These are phyloP conservation scores for Drosophila asahinai DNA, from an alignment of 1,140 invertebrate genomes.

Conservation along the genomic window DNA sequence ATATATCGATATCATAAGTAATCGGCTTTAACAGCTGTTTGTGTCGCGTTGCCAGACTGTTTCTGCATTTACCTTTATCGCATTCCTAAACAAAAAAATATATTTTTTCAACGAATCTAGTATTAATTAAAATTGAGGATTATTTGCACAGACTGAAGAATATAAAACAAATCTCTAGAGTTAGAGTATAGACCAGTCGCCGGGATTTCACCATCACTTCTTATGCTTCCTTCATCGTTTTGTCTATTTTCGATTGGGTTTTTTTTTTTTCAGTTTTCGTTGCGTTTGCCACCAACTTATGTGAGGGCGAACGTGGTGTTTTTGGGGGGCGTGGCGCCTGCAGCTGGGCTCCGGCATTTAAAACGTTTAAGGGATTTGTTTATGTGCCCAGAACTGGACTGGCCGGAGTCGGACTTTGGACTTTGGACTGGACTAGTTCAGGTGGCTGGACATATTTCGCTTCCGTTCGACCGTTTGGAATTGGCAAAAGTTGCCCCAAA, in stretches of 20 bases:
- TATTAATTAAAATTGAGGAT: too few relatives aligned
- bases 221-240: conserved; percentile 30
- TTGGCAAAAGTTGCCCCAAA: conserved; percentile 68
- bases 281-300: conserved; percentile 55
- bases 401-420: conserved; percentile 16
- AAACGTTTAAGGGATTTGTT: conserved; percentile 82
- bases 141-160: too few relatives aligned
- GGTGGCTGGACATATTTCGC: conserved; percentile 23
- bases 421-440: conserved; percentile 37
- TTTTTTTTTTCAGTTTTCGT: conserved; percentile 19
- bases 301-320: conserved; percentile 23
- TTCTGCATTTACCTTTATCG: too few relatives aligned
- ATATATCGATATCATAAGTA: too few relatives aligned
- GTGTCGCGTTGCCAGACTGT: too few relatives aligned
- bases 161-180: too few relatives aligned
- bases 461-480: conserved; percentile 48
- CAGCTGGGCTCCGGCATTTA: conserved; percentile 76
- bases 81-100: too few relatives aligned
- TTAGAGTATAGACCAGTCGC: conserved; percentile 8
- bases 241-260: conserved; percentile 44
- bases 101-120: too few relatives aligned
- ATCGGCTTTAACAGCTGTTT: too few relatives aligned
- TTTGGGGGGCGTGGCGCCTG: conserved; percentile 55
- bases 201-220: not conserved
- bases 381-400: conserved; percentile 47